Evolutionary conservation across 2,888 invertebrate genomes (phyloP).

Genomic region (Cyclophora albipunctata): DNA sequence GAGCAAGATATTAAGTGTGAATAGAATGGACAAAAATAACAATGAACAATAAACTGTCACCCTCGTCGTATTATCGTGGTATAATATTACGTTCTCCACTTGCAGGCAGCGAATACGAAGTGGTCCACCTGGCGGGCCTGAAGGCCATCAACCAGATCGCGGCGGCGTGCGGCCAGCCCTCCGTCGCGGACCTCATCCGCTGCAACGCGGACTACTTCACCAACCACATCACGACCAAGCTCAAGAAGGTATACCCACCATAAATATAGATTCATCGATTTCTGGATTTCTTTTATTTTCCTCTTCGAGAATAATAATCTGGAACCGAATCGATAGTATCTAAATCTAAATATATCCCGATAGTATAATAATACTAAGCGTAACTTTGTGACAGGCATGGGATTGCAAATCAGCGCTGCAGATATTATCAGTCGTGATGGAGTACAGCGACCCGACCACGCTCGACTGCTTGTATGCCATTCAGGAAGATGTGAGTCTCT

Average conservation of each 20-base stretch:
- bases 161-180: constrained; percentile 67
- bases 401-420: constrained; percentile 80
- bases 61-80: too few relatives aligned
- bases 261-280: too few relatives aligned
- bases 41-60: too few relatives aligned
- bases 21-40: too few relatives aligned
- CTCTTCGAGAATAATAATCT: background rate
- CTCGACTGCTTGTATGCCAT: constrained; percentile 80
- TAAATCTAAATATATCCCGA: too few relatives aligned
- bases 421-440: constrained; percentile 82
- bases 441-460: constrained; percentile 78
- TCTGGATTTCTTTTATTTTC: too few relatives aligned
- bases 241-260: constrained; percentile 66
- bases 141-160: constrained; percentile 76
- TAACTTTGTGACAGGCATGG: constrained; percentile 48
- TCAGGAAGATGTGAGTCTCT: constrained; percentile 77
- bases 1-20: too few relatives aligned
- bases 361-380: too few relatives aligned
- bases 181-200: constrained; percentile 77
- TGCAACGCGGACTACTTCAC: constrained; percentile 84
- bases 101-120: constrained; percentile 78
- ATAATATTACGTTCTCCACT: too few relatives aligned
- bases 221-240: constrained; percentile 78
- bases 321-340: background rate
- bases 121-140: constrained; percentile 78